A percentile compares a stretch with the other conserved stretches of the same genome.
These are phyloP conservation scores for Patella caerulea DNA, from an alignment of 2,888 invertebrate species.

Conservation along the genomic window DNA sequence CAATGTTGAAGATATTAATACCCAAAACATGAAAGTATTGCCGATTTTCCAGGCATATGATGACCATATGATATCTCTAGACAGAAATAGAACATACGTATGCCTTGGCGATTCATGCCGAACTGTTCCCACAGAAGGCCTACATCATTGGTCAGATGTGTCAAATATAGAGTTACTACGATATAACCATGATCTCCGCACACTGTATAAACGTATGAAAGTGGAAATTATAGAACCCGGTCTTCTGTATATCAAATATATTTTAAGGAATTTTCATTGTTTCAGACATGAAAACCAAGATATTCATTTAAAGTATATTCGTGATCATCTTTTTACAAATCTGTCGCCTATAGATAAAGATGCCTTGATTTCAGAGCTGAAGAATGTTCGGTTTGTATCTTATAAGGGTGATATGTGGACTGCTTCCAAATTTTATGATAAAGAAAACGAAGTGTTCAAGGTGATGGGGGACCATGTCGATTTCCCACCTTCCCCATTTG, in stretches of 20 bases:
- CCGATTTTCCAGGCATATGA: background rate
- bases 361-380: slow-evolving; percentile 33
- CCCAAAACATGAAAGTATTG: background rate
- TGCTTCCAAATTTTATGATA: slow-evolving; percentile 49
- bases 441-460: slow-evolving; percentile 40
- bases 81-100: background rate
- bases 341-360: slow-evolving; percentile 19
- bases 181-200: slow-evolving; percentile 18
- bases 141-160: slow-evolving; percentile 18
- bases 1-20: background rate
- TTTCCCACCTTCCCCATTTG: slow-evolving; percentile 39
- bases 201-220: slow-evolving; percentile 35
- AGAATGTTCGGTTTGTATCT: slow-evolving; percentile 36
- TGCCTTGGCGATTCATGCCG: background rate
- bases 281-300: slow-evolving; percentile 15
- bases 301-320: slow-evolving; percentile 26
- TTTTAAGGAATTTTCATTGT: slow-evolving; percentile 30
- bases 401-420: slow-evolving; percentile 35
- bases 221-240: slow-evolving; percentile 17
- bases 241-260: slow-evolving; percentile 31
- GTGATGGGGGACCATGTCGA: slow-evolving; percentile 42
- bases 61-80: background rate
- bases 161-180: slow-evolving; percentile 16
- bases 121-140: slow-evolving; percentile 20
- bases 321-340: slow-evolving; percentile 12